phyloP scores from a whole-genome alignment of 2,888 invertebrate species.

The Leptarthrus brevirostris region DNA sequence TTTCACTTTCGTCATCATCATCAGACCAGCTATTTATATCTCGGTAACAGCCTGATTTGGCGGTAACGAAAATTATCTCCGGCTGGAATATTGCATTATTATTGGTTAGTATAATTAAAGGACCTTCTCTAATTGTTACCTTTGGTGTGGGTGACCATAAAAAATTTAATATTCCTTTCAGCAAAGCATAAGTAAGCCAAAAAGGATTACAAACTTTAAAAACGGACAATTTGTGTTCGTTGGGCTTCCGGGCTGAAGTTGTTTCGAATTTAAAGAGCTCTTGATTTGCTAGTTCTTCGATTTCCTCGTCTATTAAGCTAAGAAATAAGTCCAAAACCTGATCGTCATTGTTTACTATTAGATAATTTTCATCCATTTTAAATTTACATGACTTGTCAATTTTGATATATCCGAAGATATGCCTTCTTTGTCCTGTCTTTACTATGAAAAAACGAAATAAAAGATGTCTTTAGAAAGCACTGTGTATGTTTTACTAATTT shows the following conservation, averaged over 20 bases:
- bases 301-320: not conserved
- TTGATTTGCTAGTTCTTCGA: not conserved
- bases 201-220: slow-evolving; percentile 23
- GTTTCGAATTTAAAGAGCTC: not conserved
- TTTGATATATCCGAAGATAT: slow-evolving; percentile 61
- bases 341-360: not conserved
- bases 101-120: not conserved
- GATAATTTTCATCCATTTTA: slow-evolving; percentile 14
- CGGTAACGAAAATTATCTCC: not conserved
- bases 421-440: slow-evolving; percentile 26
- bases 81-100: not conserved
- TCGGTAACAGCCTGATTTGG: not conserved
- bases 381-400: slow-evolving; percentile 42
- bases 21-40: not conserved
- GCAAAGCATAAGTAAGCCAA: not conserved
- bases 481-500: no score
- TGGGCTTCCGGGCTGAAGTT: not conserved
- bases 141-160: not conserved
- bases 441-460: no score
- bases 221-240: not conserved
- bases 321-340: not conserved
- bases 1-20: not conserved
- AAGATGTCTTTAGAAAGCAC: no score
- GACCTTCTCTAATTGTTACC: not conserved
- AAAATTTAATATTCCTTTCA: not conserved